Conservation (phyloP, 2,888 invertebrate species). For the Pterobdella sp. region DNA sequence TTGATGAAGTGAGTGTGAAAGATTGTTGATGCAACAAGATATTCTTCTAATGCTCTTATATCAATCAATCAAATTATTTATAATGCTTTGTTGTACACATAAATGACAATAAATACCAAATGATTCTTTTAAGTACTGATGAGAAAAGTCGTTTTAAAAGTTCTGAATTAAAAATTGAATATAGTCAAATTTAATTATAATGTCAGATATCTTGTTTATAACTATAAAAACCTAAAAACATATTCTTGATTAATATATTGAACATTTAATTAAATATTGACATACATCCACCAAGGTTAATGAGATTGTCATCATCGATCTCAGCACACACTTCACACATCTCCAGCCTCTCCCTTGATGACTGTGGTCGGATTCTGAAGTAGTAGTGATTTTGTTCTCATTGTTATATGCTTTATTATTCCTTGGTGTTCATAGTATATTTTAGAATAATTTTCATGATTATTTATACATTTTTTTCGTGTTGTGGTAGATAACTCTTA, state of each 20-base stretch:
- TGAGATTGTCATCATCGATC: conserved; percentile 68
- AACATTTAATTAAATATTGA: not conserved
- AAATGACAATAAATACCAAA: too few species aligned
- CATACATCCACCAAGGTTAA: conserved; percentile 64
- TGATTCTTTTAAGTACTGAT: too few species aligned
- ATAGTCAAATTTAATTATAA: not conserved
- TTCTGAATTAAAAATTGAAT: not conserved
- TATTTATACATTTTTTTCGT: too few species aligned
- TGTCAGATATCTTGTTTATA: too few species aligned
- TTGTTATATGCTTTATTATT: not conserved
- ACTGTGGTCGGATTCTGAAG: conserved; percentile 85
- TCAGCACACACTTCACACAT: conserved; percentile 87
- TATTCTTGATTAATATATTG: not conserved
- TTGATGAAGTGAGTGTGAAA: conserved; percentile 50
- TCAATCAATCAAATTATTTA: too few species aligned
- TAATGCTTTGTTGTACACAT: too few species aligned
- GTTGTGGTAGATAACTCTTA: too few species aligned
- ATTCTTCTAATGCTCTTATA: too few species aligned
- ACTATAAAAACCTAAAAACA: too few species aligned
- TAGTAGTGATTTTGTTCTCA: not conserved
- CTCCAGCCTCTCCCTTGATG: conserved; percentile 84
- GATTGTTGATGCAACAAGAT: not conserved
- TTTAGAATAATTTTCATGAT: not conserved
- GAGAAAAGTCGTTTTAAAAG: too few species aligned
- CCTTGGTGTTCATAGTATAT: not conserved